A percentile compares a stretch with the other conserved stretches of the same genome.
These are phyloP conservation scores for Pectinophora gossypiella DNA, from an alignment of 1,140 invertebrate genomes.

Conservation along the genomic window DNA sequence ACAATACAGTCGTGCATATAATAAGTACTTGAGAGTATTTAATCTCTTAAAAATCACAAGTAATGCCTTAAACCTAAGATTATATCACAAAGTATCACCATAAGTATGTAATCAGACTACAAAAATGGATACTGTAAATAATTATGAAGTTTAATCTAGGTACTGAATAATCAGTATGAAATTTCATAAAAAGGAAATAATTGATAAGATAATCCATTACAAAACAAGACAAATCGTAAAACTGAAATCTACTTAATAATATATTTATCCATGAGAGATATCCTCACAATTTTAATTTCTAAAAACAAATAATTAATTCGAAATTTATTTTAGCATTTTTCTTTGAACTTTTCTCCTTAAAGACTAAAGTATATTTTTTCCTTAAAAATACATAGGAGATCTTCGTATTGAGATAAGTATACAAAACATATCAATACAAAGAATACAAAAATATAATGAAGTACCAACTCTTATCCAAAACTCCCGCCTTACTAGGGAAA, in stretches of 20 bases:
- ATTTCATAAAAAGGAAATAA: background rate
- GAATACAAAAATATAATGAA: background rate
- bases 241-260: too few relatives aligned
- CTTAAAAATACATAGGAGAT: background rate
- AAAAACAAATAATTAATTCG: background rate
- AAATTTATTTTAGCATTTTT: background rate
- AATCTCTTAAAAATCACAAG: constrained; percentile 6
- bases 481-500: background rate
- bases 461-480: background rate
- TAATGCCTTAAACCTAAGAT: constrained; percentile 26
- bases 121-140: constrained; percentile 15
- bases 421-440: background rate
- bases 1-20: constrained; percentile 4
- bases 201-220: background rate
- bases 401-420: background rate
- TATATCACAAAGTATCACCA: constrained; percentile 59
- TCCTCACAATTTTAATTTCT: background rate
- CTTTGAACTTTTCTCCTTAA: background rate
- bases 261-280: background rate
- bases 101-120: constrained; percentile 38
- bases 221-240: background rate
- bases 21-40: constrained; percentile 1
- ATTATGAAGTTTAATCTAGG: constrained; percentile 6
- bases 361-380: background rate
- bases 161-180: background rate